Evolutionary conservation across 1,140 invertebrate species (phyloP).

Genomic region (Ectropis grisescens): DNA sequence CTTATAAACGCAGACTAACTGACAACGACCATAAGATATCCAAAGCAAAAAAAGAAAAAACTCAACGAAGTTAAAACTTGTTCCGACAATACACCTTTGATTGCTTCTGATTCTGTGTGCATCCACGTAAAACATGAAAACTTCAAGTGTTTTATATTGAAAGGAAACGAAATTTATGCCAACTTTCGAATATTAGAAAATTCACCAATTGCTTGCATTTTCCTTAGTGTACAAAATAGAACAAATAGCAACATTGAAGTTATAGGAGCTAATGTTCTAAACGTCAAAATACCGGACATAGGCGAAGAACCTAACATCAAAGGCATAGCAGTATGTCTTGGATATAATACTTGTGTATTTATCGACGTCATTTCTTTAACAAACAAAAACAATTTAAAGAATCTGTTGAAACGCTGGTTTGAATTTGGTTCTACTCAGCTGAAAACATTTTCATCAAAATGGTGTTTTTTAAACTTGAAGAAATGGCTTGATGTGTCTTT

Average conservation of each 20-base stretch:
- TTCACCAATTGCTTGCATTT: no score
- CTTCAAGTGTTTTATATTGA: slow-evolving; percentile 15
- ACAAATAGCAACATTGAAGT: slow-evolving; percentile 17
- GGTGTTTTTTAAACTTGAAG: slow-evolving; percentile 17
- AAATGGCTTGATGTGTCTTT: slow-evolving; percentile 27
- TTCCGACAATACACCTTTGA: background rate
- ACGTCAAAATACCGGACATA: no score
- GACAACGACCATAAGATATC: background rate
- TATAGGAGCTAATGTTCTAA: slow-evolving; percentile 26
- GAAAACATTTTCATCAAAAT: background rate
- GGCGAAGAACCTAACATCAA: background rate
- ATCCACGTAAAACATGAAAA: slow-evolving; percentile 1
- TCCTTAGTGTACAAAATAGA: no score
- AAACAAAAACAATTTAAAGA: background rate
- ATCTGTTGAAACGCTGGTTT: background rate
- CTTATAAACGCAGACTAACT: slow-evolving; percentile 35
- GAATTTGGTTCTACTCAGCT: background rate
- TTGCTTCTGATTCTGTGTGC: no score
- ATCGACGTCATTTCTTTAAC: background rate
- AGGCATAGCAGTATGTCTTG: background rate
- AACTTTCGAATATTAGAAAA: no score
- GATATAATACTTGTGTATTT: background rate
- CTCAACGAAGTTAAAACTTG: background rate
- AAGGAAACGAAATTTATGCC: slow-evolving; percentile 9
- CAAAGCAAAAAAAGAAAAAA: slow-evolving; percentile 28